These are phyloP conservation scores for Machimus rusticus DNA, from an alignment of 2,888 invertebrate genomes.

Conservation along the genomic window DNA sequence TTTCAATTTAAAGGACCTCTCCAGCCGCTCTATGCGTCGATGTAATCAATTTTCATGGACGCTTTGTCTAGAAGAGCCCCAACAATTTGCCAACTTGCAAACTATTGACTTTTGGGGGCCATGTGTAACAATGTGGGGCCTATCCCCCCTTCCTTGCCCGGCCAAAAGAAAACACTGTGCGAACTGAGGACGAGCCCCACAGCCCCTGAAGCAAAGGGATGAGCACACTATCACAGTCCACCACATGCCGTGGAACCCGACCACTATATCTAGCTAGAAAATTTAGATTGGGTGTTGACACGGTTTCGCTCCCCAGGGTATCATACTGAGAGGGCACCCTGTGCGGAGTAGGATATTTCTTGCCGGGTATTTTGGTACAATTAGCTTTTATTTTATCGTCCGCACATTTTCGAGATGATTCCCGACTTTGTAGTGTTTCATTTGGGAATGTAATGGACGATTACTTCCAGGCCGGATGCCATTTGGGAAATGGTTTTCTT, in stretches of 20 bases:
- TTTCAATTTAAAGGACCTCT: background rate
- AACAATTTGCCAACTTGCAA: constrained; percentile 32
- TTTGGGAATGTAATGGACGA: background rate
- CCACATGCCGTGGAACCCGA: background rate
- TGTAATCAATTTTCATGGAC: constrained; percentile 37
- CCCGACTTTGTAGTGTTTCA: background rate
- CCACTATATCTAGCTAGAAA: background rate
- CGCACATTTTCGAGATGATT: constrained; percentile 8
- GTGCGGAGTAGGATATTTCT: background rate
- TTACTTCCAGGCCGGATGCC: background rate
- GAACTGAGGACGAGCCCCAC: background rate
- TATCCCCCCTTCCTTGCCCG: background rate
- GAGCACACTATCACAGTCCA: background rate
- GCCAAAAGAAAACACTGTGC: background rate
- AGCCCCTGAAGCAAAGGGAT: background rate
- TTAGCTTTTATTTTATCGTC: constrained; percentile 1
- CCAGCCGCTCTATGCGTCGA: background rate
- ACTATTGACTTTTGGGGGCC: constrained; percentile 19
- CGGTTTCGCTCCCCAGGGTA: background rate
- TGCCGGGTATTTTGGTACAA: background rate
- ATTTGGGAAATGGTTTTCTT: background rate
- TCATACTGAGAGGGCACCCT: background rate
- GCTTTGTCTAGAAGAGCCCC: constrained; percentile 1
- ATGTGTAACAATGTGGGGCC: constrained; percentile 1
- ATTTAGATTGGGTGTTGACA: background rate